Evolutionary conservation across 1,140 invertebrate species (phyloP), one percentile per base, ranked within the genome.

Genomic region (Xylocopa sonorina): DNA sequence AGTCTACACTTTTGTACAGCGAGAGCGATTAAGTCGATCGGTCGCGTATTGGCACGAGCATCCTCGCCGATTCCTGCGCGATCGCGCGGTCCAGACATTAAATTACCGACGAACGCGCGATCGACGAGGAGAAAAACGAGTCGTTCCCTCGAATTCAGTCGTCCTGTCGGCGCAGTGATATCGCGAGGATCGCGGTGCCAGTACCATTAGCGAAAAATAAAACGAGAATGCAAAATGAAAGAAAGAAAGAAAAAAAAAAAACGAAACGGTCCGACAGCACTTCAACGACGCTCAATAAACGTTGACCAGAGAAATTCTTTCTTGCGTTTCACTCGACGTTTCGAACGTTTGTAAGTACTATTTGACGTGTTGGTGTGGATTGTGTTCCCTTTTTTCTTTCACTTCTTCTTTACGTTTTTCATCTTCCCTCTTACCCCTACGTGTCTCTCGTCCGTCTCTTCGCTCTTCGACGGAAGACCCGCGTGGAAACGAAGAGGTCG

Each of bases 291-390:
- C 72, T 85, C 83, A 83, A 84, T 82, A 74, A 80, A 79, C 57
- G 50, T 67, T 53, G 34, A 78, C 78, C 41, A 46, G 41, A 66
- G 41, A 43, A 66, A 75, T 75, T 62, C 57, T 66, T 50, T 32
- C 43, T 77, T 77, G 71, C 64, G 67, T 82, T n/a, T 84, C 69
- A 68, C 58, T 78, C 75, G 73, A 71, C 60, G 73, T 85, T n/a
- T 38, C 32, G 38, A 32, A 41, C 41, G 73, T 85, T 64, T 85
- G 80, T 85, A 79, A 82, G 79, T 86, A 86, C 80, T 86, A n/a
- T n/a, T 85, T 69, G 32, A 60, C 51, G 53, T 62, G n/a, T n/a
- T n/a, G 50, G 82, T 86, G 83, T 82, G 84, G 48, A 82, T 76
- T 82, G 83, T 85, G 68, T 82, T 82, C n/a, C n/a, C n/a, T n/a